Percentiles rank a stretch among this genome's conserved stretches.
Evolutionary conservation across 2,888 invertebrate genomes (phyloP).

Genomic region (Xestia ashworthii): DNA sequence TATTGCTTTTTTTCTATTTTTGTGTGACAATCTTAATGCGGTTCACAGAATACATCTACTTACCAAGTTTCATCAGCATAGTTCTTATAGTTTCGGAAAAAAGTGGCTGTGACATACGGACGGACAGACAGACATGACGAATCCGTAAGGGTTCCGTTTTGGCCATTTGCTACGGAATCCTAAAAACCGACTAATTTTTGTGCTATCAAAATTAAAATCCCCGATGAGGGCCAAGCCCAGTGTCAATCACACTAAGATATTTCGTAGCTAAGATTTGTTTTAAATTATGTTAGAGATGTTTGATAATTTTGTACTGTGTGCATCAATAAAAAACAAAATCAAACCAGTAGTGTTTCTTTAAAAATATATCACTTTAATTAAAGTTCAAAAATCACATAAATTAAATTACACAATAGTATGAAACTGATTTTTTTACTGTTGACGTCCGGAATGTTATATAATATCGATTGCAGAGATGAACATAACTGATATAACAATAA

Average conservation of each 20-base stretch:
- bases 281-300: background rate
- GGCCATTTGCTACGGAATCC: too few relatives aligned
- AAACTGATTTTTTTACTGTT: slow-evolving; percentile 56
- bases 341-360: slow-evolving; percentile 60
- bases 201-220: too few relatives aligned
- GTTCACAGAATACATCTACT: too few relatives aligned
- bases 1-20: too few relatives aligned
- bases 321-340: slow-evolving; percentile 41
- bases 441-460: slow-evolving; percentile 61
- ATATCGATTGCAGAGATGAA: slow-evolving; percentile 37
- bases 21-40: too few relatives aligned
- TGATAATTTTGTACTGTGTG: background rate
- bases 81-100: too few relatives aligned
- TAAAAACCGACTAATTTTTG: too few relatives aligned
- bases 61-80: too few relatives aligned
- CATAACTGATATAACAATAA: slow-evolving; percentile 60
- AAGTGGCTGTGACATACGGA: too few relatives aligned
- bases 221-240: too few relatives aligned
- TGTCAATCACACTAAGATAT: background rate
- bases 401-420: slow-evolving; percentile 61
- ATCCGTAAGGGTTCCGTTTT: too few relatives aligned
- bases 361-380: slow-evolving; percentile 88
- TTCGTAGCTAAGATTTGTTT: slow-evolving; percentile 1
- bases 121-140: too few relatives aligned
- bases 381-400: slow-evolving; percentile 74